A percentile compares a stretch with the other conserved stretches of the same genome.
These are phyloP conservation scores for Cydia strobilella DNA, from an alignment of 1,140 invertebrate genomes.

Conservation along the genomic window DNA sequence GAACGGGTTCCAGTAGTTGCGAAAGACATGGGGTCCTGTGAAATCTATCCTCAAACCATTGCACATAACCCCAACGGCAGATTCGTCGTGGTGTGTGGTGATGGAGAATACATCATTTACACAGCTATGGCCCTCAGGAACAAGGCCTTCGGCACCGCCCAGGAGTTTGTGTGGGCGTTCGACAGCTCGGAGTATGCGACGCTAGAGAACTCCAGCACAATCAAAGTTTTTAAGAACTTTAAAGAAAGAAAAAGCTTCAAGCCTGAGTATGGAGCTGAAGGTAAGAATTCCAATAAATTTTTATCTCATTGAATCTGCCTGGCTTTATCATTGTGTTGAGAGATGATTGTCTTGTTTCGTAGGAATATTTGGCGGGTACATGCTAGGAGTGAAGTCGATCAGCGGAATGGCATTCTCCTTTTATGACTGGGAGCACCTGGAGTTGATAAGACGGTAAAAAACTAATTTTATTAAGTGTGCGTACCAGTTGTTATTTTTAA, in stretches of 20 bases:
- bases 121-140: slow-evolving; percentile 99
- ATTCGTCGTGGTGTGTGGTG: slow-evolving; percentile 99
- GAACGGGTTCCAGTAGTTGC: slow-evolving; percentile 95
- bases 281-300: slow-evolving; percentile 64
- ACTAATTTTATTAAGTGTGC: not conserved
- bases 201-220: slow-evolving; percentile 92
- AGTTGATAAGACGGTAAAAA: slow-evolving; percentile 89
- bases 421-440: slow-evolving; percentile 98
- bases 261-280: slow-evolving; percentile 97
- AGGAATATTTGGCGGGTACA: slow-evolving; percentile 97
- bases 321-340: slow-evolving; percentile 4
- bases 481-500: not conserved
- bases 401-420: slow-evolving; percentile 96
- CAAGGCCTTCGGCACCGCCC: slow-evolving; percentile 98
- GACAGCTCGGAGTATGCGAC: slow-evolving; percentile 98
- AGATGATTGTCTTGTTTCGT: slow-evolving; percentile 34
- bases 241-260: slow-evolving; percentile 98
- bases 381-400: slow-evolving; percentile 96
- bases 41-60: slow-evolving; percentile 99
- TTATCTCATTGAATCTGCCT: not conserved
- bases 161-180: slow-evolving; percentile 99
- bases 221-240: slow-evolving; percentile 99
- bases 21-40: slow-evolving; percentile 99
- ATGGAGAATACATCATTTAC: slow-evolving; percentile 99
- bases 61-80: slow-evolving; percentile 99